phyloP scores from a whole-genome alignment of 2,113 vertebrate genomes.

The Oenanthe oenanthe region DNA sequence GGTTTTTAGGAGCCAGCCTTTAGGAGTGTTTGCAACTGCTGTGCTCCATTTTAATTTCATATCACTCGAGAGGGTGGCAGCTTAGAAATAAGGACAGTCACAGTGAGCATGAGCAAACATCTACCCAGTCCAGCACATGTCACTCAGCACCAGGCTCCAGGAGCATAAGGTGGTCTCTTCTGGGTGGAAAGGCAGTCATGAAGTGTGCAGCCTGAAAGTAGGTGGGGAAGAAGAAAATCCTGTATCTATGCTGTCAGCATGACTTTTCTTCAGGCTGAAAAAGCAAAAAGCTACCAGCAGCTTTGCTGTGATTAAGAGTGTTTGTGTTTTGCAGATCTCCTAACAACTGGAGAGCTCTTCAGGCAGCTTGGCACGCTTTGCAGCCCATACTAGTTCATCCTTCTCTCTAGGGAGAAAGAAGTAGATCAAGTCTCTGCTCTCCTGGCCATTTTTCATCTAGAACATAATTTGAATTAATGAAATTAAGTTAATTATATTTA shows the following conservation, averaged over 20 bases:
- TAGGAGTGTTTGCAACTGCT: not conserved
- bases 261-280: not conserved
- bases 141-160: not conserved
- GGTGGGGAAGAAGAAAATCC: not conserved
- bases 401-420: not conserved
- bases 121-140: not conserved
- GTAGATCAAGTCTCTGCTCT: not conserved
- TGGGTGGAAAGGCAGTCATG: not conserved
- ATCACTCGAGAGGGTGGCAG: not conserved
- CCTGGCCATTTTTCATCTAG: not conserved
- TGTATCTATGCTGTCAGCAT: not conserved
- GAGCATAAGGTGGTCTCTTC: accelerated
- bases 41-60: not conserved
- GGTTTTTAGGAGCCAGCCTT: not conserved
- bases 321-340: not conserved
- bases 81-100: not conserved
- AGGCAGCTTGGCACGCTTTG: not conserved
- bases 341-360: conserved; percentile 12
- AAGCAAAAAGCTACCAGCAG: not conserved
- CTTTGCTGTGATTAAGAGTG: not conserved
- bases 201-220: not conserved
- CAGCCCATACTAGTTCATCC: not conserved
- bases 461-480: not conserved
- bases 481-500: conserved; percentile 46
- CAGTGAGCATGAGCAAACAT: not conserved